Evolutionary conservation across 1,140 invertebrate genomes (phyloP), one percentile per base, ranked within the genome.

Genomic region (Rhysida immarginata): DNA sequence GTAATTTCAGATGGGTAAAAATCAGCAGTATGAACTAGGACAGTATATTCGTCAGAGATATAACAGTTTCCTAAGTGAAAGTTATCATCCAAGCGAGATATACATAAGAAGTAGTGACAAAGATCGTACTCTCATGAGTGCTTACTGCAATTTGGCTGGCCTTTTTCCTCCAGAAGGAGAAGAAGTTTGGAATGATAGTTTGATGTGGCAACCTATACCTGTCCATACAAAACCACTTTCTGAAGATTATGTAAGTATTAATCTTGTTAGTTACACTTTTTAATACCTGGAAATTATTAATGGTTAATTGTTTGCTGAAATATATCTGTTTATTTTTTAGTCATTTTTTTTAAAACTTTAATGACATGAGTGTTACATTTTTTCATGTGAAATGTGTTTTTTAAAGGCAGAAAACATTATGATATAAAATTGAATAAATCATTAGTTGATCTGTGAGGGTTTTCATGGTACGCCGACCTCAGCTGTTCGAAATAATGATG

Each of bases 191-290:
- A 43, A 60, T 18, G 21, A 54, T 3, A 59, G 58, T 26, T 25
- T 71, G 2, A 29, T 48, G 2, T 71, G 69, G 69, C 61, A 65
- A 29, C 68, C 68, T 13, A 66, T 71, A 56, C 69, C 68, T 2
- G 65, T 70, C 5, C 68, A 70, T 54, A 71, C 67, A 3, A 45
- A 63, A 23, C 63, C 69, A 1, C 5, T 23, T 8, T 24, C 55
- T 13, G 26, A 21, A 2, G 59, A 60, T 23, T 57, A 45, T n/a
- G 56, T 57, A 57, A 26, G 26, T n/a, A n/a, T n/a, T n/a, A n/a
- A n/a, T n/a, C n/a, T n/a, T n/a, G n/a, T n/a, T n/a, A n/a, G n/a
- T n/a, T n/a, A n/a, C n/a, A n/a, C n/a, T n/a, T n/a, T n/a, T n/a
- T n/a, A n/a, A n/a, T n/a, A n/a, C n/a, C n/a, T n/a, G n/a, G n/a